A percentile compares a stretch with the other conserved stretches of the same genome.
These are phyloP conservation scores for Limenitis arthemis DNA, from an alignment of 2,888 invertebrate genomes.

Conservation along the genomic window DNA sequence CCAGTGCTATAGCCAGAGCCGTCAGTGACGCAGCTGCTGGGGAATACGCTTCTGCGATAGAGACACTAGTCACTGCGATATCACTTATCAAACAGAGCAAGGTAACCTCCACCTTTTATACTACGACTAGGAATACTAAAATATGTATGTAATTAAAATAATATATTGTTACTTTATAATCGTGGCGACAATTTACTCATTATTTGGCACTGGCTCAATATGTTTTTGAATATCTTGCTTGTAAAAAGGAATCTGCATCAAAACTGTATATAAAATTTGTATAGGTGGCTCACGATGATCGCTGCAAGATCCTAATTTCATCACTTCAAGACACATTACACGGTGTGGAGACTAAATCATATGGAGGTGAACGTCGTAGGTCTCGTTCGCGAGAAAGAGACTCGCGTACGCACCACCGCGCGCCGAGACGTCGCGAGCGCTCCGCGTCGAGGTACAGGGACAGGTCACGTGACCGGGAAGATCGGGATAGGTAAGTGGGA, in stretches of 20 bases:
- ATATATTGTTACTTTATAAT: no score
- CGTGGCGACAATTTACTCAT: no score
- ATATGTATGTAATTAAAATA: no score
- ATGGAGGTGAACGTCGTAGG: constrained; percentile 75
- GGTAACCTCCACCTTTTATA: constrained; percentile 42
- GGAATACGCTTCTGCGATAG: constrained; percentile 98
- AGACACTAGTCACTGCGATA: constrained; percentile 98
- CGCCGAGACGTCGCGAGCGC: constrained; percentile 56
- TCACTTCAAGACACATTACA: constrained; percentile 97
- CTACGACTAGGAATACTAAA: no score
- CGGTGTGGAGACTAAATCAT: constrained; percentile 98
- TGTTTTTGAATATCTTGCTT: background rate
- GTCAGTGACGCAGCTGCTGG: constrained; percentile 98
- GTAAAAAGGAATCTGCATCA: no score
- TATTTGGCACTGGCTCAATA: background rate
- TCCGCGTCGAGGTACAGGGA: constrained; percentile 58
- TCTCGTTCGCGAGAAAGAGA: constrained; percentile 63
- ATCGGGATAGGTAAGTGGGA: constrained; percentile 49
- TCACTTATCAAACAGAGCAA: constrained; percentile 98
- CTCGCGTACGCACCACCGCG: constrained; percentile 50
- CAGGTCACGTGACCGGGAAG: constrained; percentile 57
- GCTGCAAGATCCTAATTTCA: constrained; percentile 97
- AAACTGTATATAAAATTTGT: background rate
- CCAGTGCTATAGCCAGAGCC: constrained; percentile 96
- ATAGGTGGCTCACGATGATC: constrained; percentile 91